These are phyloP conservation scores for Chloroceryle amazona DNA, from an alignment of 2,797 vertebrate species.

Conservation along the genomic window DNA sequence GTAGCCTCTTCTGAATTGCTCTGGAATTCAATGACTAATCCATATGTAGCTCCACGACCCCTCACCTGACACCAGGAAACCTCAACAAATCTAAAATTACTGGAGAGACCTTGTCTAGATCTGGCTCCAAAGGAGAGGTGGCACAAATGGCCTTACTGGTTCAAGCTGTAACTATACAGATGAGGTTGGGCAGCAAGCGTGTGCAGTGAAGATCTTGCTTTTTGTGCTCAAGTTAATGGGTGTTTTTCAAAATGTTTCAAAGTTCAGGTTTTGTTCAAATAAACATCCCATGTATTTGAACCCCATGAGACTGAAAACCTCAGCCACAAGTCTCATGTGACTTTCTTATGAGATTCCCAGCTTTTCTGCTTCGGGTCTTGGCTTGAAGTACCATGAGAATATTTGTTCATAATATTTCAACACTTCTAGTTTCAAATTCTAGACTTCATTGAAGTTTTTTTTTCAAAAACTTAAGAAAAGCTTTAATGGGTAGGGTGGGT, in stretches of 20 bases:
- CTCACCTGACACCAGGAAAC: not conserved
- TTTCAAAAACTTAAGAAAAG: not conserved
- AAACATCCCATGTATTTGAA: not conserved
- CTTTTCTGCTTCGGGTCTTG: constrained; percentile 43
- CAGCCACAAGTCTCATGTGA: not conserved
- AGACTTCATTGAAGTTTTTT: not conserved
- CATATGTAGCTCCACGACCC: not conserved
- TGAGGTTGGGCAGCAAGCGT: not conserved
- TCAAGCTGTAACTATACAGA: not conserved
- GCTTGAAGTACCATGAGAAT: constrained; percentile 58
- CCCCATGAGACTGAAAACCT: not conserved
- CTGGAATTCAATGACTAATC: not conserved
- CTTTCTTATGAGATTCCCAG: constrained; percentile 67
- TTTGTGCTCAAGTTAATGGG: not conserved
- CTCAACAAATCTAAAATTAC: not conserved
- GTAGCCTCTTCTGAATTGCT: not conserved
- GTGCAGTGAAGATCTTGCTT: not conserved
- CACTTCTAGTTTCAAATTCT: not conserved
- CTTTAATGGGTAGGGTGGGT: not conserved
- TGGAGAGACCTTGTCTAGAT: not conserved
- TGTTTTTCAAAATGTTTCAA: not conserved
- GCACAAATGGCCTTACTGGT: not conserved
- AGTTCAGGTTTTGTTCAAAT: constrained; percentile 28
- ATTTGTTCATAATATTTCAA: constrained; percentile 2
- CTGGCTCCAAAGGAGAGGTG: not conserved